Base-by-base conservation (phyloP, 1,140 invertebrate species). In the Myzus persicae region DNA sequence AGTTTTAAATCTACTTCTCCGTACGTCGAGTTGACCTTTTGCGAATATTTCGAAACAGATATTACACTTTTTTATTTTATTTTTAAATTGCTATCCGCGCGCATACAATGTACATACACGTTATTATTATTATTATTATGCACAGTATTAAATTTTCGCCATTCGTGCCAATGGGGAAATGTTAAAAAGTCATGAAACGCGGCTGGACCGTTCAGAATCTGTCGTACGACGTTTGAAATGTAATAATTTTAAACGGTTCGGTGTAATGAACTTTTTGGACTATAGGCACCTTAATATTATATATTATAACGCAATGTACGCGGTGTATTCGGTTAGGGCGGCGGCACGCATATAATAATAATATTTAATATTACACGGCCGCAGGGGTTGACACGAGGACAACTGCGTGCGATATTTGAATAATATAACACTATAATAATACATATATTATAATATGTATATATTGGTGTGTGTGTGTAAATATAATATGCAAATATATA, bases 1-100 rank as follows among this genome's bases (percentile, higher is more conserved):
- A 42, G 40, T 24, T 85, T 85, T 85, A 85, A 85, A 85, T 85
- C 82, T 11, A 40, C 24, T 40, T 42, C 82, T 40, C 40, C 38
- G 38, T 22, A 82, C 81, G 81, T 40, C 81, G 38, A n/a, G n/a
- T 82, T 85, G 82, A 85, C 82, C 82, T 85, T 85, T 85, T 40
- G 24, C 11, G 31, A 26, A 40, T n/a, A n/a, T 85, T 85, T 85
- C 82, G 82, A 42, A 85, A 76, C 31, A 76, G 59, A 76, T 76
- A 36, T 18, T 76, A 76, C 2, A n/a, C 31, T 76, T 67, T 67
- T 67, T 67, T 76, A 18, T 76, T 76, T 76, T 76, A n/a, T 76
- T 76, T n/a, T 76, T n/a, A 76, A 76, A 76, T 76, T 76, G 36
- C 59, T n/a, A n/a, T 76, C n/a, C 31, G 5, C n/a, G 31, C 14